Base-by-base conservation (phyloP, 2,113 vertebrate genomes). In the Oxyruncus cristatus region DNA sequence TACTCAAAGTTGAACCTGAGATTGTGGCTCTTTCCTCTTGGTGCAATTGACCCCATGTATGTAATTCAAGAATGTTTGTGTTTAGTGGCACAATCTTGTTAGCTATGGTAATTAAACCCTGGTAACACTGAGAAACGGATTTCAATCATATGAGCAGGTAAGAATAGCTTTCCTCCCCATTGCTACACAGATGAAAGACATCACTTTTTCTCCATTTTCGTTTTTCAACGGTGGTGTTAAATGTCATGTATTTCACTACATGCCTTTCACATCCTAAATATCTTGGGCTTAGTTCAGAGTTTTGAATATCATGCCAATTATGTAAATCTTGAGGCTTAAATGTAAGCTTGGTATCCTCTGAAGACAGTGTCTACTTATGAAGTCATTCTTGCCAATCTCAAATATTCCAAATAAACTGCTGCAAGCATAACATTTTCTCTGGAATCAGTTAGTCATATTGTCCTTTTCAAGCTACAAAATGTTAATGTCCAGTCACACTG, bases 241-340 rank as follows among this genome's bases (percentile, higher is more conserved):
- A 85, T 74, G 71, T 50, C 71, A 80, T 39, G 35, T 71, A 91
- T 91, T 93, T 95, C 87, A 63, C 79, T 50, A 72, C 81, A 93
- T 0, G 82, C 78, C 35, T 90, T 95, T 96, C 92, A 93, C 86
- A 92, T 46, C 65, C 93, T 73, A 89, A 95, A 65, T 95, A 94
- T 96, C 88, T 80, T 93, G 72, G 79, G 82, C 77, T 95, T 93
- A 94, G 52, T 89, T 95, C 94, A 92, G 85, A 92, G 72, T 94
- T 96, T 83, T 93, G 75, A 87, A 76, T 95, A 94, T 85, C 84
- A 86, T 83, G 61, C 77, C 94, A 94, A 96, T 97, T 97, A 97
- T 97, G 94, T 56, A 97, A 97, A 97, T 97, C 95, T 96, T 76
- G 39, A 88, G 84, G 95, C 88, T 96, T 96, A 97, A 95, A 94